phyloP scores from a whole-genome alignment of 2,113 vertebrate genomes.

The Rhipidura dahli region DNA sequence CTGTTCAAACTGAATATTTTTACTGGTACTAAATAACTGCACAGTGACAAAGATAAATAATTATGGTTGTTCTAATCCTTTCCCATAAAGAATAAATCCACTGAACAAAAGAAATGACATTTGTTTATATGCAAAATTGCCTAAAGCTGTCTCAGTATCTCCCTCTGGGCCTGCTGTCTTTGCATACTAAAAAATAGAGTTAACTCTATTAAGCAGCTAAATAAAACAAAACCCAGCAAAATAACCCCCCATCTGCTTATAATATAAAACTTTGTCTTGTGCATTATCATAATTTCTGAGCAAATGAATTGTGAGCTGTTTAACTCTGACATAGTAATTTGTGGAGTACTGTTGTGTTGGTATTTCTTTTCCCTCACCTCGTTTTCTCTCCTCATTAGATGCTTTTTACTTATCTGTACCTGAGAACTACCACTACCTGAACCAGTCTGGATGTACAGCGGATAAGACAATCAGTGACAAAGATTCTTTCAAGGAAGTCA shows the following conservation, averaged over 20 bases:
- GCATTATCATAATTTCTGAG: not conserved
- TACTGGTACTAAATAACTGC: conserved; percentile 1
- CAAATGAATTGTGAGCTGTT: not conserved
- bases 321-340: not conserved
- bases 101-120: not conserved
- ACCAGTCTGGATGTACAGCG: conserved; percentile 79
- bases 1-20: not conserved
- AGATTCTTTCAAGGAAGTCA: conserved; percentile 87
- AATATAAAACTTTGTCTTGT: not conserved
- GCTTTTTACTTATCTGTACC: conserved; percentile 84
- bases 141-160: not conserved
- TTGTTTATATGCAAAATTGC: conserved; percentile 1
- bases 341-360: not conserved
- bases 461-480: conserved; percentile 89
- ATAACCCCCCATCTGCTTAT: not conserved
- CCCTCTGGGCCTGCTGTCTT: not conserved
- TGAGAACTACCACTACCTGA: conserved; percentile 92
- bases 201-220: not conserved
- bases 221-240: not conserved
- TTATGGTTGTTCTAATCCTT: not conserved
- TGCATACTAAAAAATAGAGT: not conserved
- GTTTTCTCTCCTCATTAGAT: conserved; percentile 75
- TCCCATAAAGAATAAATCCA: conserved; percentile 13
- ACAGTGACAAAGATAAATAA: conserved; percentile 5
- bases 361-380: not conserved